Percentiles rank a stretch among this genome's conserved stretches.
Conservation (phyloP, 2,797 vertebrate genomes). For the Tauraco hartlaubi region DNA sequence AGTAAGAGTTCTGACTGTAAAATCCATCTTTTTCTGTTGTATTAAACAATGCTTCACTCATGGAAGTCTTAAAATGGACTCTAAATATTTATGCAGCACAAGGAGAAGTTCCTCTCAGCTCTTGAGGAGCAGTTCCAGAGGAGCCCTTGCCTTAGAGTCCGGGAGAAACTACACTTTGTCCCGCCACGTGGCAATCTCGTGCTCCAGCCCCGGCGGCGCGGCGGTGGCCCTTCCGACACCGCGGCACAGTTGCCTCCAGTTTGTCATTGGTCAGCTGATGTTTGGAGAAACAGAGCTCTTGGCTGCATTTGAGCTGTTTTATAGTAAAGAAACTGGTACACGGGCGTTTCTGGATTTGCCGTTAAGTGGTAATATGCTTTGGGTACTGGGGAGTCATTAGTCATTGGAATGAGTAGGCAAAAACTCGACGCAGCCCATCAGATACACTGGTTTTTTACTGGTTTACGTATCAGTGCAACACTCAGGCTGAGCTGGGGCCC, state of each 20-base stretch:
- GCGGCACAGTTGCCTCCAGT: not conserved
- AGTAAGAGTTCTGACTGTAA: slow-evolving; percentile 16
- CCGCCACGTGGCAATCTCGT: not conserved
- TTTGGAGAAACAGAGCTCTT: not conserved
- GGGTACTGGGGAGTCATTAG: not conserved
- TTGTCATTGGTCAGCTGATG: not conserved
- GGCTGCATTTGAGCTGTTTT: not conserved
- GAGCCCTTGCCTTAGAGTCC: not conserved
- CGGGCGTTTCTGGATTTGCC: not conserved
- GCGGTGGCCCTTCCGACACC: not conserved
- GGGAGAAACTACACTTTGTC: not conserved
- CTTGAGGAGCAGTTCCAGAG: not conserved
- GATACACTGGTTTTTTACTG: not conserved
- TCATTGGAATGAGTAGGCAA: not conserved
- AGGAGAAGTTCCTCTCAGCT: not conserved
- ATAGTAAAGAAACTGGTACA: accelerated
- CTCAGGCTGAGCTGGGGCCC: not conserved
- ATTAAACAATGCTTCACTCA: slow-evolving; percentile 3
- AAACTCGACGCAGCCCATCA: accelerated
- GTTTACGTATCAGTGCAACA: accelerated
- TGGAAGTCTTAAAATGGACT: not conserved
- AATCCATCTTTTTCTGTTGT: not conserved
- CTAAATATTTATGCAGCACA: slow-evolving; percentile 38
- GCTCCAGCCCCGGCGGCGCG: not conserved
- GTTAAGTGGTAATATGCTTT: not conserved